These are phyloP conservation scores for Halocaridina rubra DNA, from an alignment of 2,888 invertebrate species.

Conservation along the genomic window DNA sequence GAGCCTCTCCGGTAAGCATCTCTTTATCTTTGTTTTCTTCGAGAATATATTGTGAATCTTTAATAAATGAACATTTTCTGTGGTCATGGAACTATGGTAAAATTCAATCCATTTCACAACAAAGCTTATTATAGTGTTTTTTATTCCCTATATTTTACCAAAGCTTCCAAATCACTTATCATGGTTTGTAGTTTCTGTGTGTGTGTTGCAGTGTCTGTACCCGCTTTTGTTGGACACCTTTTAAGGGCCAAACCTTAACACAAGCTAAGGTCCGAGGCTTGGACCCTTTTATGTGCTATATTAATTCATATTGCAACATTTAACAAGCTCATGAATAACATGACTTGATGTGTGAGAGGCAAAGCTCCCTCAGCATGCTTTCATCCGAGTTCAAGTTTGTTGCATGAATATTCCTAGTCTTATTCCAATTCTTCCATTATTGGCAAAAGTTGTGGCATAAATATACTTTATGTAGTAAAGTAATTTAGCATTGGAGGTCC, in stretches of 20 bases:
- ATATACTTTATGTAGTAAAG: neutral
- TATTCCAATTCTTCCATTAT: neutral
- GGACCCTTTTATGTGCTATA: constrained; percentile 26
- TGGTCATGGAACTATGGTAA: constrained; percentile 45
- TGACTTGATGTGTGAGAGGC: neutral
- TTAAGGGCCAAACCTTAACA: constrained; percentile 48
- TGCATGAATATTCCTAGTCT: neutral
- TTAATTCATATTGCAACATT: neutral
- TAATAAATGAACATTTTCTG: constrained; percentile 3
- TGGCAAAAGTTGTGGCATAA: neutral
- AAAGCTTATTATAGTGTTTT: too few relatives aligned
- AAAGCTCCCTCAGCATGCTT: neutral
- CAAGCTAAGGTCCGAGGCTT: constrained; percentile 48
- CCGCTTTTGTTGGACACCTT: constrained; percentile 55
- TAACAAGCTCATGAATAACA: neutral
- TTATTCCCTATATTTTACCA: neutral
- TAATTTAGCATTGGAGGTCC: constrained; percentile 1
- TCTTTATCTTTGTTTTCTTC: neutral
- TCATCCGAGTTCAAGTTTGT: neutral
- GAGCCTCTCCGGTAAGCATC: constrained; percentile 68
- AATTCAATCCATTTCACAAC: too few relatives aligned
- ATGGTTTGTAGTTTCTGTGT: constrained; percentile 49
- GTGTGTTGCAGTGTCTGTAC: constrained; percentile 54
- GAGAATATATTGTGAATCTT: neutral
- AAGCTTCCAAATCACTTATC: constrained; percentile 40